Base-by-base conservation (phyloP, 2,113 vertebrate species). In the Tenebrosternarchus preto region DNA sequence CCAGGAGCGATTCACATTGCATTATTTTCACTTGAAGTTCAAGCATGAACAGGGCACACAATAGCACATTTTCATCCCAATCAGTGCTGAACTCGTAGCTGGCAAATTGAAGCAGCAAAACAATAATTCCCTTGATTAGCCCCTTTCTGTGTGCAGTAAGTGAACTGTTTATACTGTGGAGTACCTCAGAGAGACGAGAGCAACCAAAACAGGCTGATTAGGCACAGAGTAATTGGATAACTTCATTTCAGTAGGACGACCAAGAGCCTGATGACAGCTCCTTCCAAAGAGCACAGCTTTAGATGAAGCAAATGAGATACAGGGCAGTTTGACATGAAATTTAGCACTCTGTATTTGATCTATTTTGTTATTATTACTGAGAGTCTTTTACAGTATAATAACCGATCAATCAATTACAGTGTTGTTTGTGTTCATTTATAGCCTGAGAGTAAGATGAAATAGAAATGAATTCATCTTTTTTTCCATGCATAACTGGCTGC, bases 201-300 rank as follows among this genome's bases (percentile, higher is more conserved):
- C 95, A 98, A 96, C 96, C 97, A 97, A 98, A 98, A 99, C 97
- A 99, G 97, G 94, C 97, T 98, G 97, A 99, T 99, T 99, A 99
- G 95, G 95, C 94, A 95, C 95, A 94, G 95, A 96, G 95, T 96
- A 97, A 98, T 98, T 98, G 95, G 95, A 97, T 97, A 97, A 98
- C 95, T 97, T 98, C 96, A 96, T 98, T 97, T 96, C 94, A 94
- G 93, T 95, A 96, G 93, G 96, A 97, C 95, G 94, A 95, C 95
- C 93, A 96, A 94, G 94, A 95, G 93, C 93, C 94, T 95, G 95
- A 97, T 96, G 95, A 96, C 96, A 96, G 96, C 96, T 94, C 95
- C 93, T 95, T 95, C 93, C 94, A 93, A 95, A 96, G 94, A 96
- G 94, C 94, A 91, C 92, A 93, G 95, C 93, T 93, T 95, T 93